Evolutionary conservation across 2,113 vertebrate genomes (phyloP).

Genomic region (Theristicus caerulescens): DNA sequence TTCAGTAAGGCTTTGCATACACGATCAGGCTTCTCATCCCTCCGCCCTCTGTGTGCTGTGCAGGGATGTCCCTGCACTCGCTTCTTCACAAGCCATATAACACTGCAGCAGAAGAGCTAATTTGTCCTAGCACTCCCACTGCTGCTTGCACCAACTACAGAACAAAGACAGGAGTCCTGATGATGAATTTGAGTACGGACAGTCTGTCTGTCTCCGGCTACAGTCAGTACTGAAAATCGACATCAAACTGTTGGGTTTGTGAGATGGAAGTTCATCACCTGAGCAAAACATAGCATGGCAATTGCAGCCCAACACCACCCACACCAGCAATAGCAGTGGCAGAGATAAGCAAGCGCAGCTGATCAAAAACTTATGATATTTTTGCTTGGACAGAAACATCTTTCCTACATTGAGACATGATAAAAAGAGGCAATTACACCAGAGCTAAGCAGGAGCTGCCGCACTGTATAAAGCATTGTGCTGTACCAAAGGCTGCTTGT

Average conservation of each 20-base stretch:
- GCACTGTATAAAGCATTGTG: conserved; percentile 23
- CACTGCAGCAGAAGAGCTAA: neutral
- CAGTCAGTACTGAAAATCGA: neutral
- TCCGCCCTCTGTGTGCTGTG: neutral
- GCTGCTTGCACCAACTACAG: neutral
- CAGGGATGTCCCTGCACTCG: neutral
- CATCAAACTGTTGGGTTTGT: neutral
- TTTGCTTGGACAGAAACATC: neutral
- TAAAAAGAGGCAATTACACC: conserved; percentile 46
- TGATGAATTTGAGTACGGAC: neutral
- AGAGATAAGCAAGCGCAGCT: neutral
- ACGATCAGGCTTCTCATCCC: neutral
- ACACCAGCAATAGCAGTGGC: neutral
- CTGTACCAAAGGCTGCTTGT: conserved; percentile 61
- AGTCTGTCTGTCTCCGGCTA: neutral
- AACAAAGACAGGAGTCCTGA: neutral
- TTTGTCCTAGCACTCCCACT: conserved; percentile 11
- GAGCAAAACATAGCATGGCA: neutral
- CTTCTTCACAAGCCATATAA: neutral
- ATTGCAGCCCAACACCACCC: neutral
- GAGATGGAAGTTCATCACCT: neutral
- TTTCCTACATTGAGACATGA: neutral
- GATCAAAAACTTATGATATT: neutral
- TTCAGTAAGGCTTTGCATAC: neutral
- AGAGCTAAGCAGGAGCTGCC: conserved; percentile 39